Percentiles rank a stretch among this genome's conserved stretches.
Evolutionary conservation across 1,140 invertebrate genomes (phyloP).

Genomic region (Spodoptera litura): DNA sequence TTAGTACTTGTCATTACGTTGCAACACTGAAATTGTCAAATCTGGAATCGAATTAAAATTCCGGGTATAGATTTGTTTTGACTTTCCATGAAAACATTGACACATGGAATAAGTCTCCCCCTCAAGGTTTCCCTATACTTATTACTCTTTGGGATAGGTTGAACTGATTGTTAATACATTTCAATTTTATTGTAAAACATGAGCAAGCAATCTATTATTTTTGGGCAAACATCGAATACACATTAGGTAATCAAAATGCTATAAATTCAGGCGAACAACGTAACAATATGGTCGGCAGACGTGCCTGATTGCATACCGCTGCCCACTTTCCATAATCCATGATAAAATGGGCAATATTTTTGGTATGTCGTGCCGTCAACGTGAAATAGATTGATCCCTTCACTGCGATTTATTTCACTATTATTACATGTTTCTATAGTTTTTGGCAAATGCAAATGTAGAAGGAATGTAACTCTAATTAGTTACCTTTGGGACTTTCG

Average conservation of each 20-base stretch:
- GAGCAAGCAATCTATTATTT: background rate
- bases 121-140: too few relatives aligned
- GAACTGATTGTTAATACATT: too few relatives aligned
- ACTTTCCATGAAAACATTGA: too few relatives aligned
- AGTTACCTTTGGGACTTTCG: too few relatives aligned
- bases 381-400: conserved; percentile 61
- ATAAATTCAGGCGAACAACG: background rate
- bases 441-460: conserved; percentile 1
- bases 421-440: conserved; percentile 41
- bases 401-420: conserved; percentile 64
- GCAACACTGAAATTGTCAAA: too few relatives aligned
- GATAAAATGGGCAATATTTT: conserved; percentile 61
- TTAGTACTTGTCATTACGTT: too few relatives aligned
- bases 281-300: conserved; percentile 12
- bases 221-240: background rate
- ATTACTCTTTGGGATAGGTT: too few relatives aligned
- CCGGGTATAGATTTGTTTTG: too few relatives aligned
- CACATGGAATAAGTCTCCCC: too few relatives aligned
- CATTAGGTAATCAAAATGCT: conserved; percentile 22
- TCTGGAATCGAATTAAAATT: too few relatives aligned
- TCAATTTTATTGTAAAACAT: too few relatives aligned
- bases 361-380: conserved; percentile 42
- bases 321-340: conserved; percentile 46
- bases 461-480: too few relatives aligned
- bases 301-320: conserved; percentile 1